Evolutionary conservation across 1,140 invertebrate genomes (phyloP).

Genomic region (Plodia interpunctella): DNA sequence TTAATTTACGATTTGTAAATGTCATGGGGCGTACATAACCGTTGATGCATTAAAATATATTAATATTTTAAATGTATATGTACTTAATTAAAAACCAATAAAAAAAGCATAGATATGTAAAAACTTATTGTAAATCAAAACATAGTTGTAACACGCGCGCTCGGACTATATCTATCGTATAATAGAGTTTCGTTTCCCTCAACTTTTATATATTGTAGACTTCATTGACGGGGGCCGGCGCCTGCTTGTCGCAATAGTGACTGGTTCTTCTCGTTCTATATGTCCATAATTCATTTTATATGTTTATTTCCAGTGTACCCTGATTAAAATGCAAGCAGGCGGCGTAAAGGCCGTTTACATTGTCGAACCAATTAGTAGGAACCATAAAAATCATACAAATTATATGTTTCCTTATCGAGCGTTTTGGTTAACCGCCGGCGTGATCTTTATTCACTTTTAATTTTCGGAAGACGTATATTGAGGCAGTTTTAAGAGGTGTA

Average conservation of each 20-base stretch:
- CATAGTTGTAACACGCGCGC: conserved; percentile 12
- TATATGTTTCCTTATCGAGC: conserved; percentile 50
- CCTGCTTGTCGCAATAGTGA: conserved; percentile 63
- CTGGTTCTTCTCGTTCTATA: conserved; percentile 66
- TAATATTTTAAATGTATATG: too few relatives aligned
- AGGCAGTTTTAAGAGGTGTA: conserved; percentile 58
- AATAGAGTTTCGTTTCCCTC: conserved; percentile 48
- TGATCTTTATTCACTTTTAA: conserved; percentile 44
- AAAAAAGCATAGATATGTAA: conserved; percentile 14
- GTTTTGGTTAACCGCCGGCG: conserved; percentile 34
- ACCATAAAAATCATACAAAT: conserved; percentile 60
- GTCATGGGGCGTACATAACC: too few relatives aligned
- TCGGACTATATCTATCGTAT: conserved; percentile 23
- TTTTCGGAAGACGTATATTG: conserved; percentile 40
- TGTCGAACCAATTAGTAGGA: conserved; percentile 60
- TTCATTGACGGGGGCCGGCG: conserved; percentile 59
- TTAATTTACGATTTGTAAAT: too few relatives aligned
- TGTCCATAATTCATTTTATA: conserved; percentile 58
- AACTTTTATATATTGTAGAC: conserved; percentile 60
- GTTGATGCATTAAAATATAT: too few relatives aligned
- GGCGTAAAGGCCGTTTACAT: conserved; percentile 51
- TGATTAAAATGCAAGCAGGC: conserved; percentile 61
- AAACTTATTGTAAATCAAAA: conserved; percentile 21
- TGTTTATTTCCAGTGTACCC: conserved; percentile 55
- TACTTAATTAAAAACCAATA: too few relatives aligned